These are phyloP conservation scores for Eupristina koningsbergeri DNA, from an alignment of 1,140 invertebrate species.

Conservation along the genomic window DNA sequence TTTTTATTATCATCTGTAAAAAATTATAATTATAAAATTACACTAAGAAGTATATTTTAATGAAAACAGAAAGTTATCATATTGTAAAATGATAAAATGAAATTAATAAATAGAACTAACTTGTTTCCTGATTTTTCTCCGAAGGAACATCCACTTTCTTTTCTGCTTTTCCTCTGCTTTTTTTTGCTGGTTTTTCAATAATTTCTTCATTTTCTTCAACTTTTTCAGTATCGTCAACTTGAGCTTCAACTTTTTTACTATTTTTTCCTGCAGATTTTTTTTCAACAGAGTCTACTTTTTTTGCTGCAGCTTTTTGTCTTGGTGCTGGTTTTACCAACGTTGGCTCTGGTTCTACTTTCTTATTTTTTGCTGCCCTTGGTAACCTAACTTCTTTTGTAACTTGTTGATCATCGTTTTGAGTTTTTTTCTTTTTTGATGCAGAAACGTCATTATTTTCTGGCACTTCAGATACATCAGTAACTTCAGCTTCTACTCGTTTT, in stretches of 20 bases:
- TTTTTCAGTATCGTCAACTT: conserved; percentile 36
- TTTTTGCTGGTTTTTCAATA: conserved; percentile 48
- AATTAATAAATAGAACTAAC: conserved; percentile 12
- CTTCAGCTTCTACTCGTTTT: conserved; percentile 48
- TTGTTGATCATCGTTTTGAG: conserved; percentile 24
- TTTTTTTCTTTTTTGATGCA: conserved; percentile 49
- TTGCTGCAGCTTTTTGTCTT: conserved; percentile 28
- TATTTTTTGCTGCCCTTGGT: conserved; percentile 53
- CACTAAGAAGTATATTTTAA: too few relatives aligned
- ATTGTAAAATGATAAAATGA: not conserved
- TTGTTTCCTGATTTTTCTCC: conserved; percentile 43
- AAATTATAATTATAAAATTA: too few relatives aligned
- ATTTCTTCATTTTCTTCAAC: conserved; percentile 35
- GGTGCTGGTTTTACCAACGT: conserved; percentile 41
- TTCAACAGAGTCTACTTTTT: conserved; percentile 40
- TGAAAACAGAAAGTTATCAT: not conserved
- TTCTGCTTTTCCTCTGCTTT: conserved; percentile 44
- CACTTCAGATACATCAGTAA: not conserved
- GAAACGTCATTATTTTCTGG: conserved; percentile 51
- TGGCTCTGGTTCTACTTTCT: conserved; percentile 48
- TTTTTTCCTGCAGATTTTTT: conserved; percentile 49
- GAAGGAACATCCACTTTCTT: conserved; percentile 8
- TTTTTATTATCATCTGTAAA: conserved; percentile 36
- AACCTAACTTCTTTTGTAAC: conserved; percentile 46
- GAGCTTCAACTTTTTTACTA: conserved; percentile 43